phyloP scores from a whole-genome alignment of 2,113 vertebrate genomes.

The Podarcis muralis region DNA sequence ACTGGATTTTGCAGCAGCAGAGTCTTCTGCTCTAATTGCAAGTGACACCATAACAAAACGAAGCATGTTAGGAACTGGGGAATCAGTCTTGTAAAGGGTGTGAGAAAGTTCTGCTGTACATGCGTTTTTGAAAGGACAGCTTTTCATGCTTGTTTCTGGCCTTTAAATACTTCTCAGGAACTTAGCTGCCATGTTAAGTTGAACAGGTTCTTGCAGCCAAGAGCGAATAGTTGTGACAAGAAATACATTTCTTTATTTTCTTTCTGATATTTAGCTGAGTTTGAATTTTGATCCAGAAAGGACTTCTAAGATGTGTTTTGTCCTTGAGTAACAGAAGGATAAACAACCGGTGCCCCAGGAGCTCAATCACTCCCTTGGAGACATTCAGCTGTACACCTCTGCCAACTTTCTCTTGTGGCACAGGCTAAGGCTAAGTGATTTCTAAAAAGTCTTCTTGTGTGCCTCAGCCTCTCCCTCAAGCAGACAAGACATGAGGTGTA shows the following conservation, averaged over 20 bases:
- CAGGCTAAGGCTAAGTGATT: not conserved
- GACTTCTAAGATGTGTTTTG: not conserved
- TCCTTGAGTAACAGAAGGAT: not conserved
- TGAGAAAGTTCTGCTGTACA: not conserved
- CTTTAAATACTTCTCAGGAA: slow-evolving; percentile 40
- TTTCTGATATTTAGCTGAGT: not conserved
- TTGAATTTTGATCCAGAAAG: not conserved
- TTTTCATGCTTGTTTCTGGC: not conserved
- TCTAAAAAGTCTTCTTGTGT: not conserved
- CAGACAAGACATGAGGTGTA: not conserved
- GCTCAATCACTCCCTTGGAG: not conserved
- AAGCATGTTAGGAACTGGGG: slow-evolving; percentile 6
- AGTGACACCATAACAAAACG: slow-evolving; percentile 34
- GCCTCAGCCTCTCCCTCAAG: not conserved
- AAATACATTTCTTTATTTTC: not conserved
- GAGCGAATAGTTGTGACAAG: not conserved
- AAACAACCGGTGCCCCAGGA: not conserved
- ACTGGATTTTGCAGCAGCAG: slow-evolving; percentile 27
- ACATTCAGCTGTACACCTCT: too few relatives aligned
- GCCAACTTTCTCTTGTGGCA: not conserved
- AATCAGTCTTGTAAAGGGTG: slow-evolving; percentile 34
- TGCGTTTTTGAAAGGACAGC: not conserved
- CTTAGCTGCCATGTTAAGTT: slow-evolving; percentile 13
- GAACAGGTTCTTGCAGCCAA: slow-evolving; percentile 17
- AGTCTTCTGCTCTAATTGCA: slow-evolving; percentile 48